These are phyloP conservation scores for Hypomecis punctinalis DNA, from an alignment of 2,888 invertebrate genomes.

Conservation along the genomic window DNA sequence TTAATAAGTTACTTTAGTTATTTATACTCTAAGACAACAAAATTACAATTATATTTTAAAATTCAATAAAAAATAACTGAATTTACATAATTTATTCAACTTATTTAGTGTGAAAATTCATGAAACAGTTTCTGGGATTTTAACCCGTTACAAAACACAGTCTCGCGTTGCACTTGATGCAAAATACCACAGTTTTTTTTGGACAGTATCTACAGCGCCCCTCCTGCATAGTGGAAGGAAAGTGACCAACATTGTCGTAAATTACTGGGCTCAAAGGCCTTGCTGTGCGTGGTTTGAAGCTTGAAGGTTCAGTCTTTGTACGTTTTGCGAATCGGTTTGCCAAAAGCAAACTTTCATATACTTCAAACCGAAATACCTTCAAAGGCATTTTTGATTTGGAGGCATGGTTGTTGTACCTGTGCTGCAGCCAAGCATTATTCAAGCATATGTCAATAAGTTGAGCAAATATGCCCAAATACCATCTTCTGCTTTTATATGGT, in stretches of 20 bases:
- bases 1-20: no score
- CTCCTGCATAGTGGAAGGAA: slow-evolving; percentile 22
- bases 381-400: no score
- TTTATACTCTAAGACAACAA: no score
- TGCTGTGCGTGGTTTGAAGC: slow-evolving; percentile 1
- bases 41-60: no score
- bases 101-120: slow-evolving; percentile 32
- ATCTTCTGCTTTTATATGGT: no score
- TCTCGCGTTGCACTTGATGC: slow-evolving; percentile 41
- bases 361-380: no score
- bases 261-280: slow-evolving; percentile 20
- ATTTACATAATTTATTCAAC: background rate
- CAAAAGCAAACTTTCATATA: no score
- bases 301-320: background rate
- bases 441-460: no score
- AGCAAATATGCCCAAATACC: no score
- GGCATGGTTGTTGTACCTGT: no score
- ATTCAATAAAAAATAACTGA: no score
- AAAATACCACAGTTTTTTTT: slow-evolving; percentile 40
- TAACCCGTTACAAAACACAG: slow-evolving; percentile 43
- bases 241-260: slow-evolving; percentile 37
- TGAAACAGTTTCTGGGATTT: slow-evolving; percentile 37
- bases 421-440: no score
- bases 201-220: slow-evolving; percentile 36
- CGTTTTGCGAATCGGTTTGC: background rate